phyloP scores from a whole-genome alignment of 2,113 vertebrate genomes.

The Mugil cephalus region DNA sequence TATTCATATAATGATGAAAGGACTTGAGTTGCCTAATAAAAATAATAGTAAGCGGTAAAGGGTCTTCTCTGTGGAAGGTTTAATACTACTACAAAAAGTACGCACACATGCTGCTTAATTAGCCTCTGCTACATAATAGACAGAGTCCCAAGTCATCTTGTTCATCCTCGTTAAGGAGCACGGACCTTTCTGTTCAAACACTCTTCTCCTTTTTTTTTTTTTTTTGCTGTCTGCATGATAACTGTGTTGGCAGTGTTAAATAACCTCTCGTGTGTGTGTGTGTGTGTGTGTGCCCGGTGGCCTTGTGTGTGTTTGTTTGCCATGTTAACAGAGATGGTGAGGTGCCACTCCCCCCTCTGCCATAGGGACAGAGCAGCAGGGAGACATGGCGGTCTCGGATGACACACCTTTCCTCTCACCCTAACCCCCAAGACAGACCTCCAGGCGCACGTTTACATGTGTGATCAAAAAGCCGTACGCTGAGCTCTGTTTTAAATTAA shows the following conservation, averaged over 20 bases:
- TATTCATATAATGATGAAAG: background rate
- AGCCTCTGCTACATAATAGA: conserved; percentile 47
- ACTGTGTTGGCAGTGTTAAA: conserved; percentile 41
- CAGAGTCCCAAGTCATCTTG: conserved; percentile 46
- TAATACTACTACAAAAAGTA: conserved; percentile 41
- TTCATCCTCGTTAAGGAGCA: conserved; percentile 42
- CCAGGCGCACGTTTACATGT: background rate
- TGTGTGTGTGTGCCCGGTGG: conserved; percentile 37
- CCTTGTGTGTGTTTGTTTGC: conserved; percentile 60
- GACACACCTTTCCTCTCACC: conserved; percentile 53
- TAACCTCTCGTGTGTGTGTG: conserved; percentile 22
- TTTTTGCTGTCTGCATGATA: conserved; percentile 17
- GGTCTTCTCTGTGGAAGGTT: conserved; percentile 38
- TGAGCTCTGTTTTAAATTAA: conserved; percentile 2
- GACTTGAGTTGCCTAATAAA: conserved; percentile 7
- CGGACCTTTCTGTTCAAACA: conserved; percentile 11
- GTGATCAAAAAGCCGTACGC: conserved; percentile 12
- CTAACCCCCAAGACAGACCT: conserved; percentile 18
- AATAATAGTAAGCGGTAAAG: conserved; percentile 22
- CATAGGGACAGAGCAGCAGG: conserved; percentile 41
- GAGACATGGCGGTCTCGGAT: conserved; percentile 61
- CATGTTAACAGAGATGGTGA: conserved; percentile 69
- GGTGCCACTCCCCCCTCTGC: conserved; percentile 39
- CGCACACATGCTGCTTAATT: too few relatives aligned
- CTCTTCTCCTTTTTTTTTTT: background rate